Percentiles rank a stretch among this genome's conserved stretches.
Conservation (phyloP, 2,113 vertebrate genomes). For the Passer domesticus region DNA sequence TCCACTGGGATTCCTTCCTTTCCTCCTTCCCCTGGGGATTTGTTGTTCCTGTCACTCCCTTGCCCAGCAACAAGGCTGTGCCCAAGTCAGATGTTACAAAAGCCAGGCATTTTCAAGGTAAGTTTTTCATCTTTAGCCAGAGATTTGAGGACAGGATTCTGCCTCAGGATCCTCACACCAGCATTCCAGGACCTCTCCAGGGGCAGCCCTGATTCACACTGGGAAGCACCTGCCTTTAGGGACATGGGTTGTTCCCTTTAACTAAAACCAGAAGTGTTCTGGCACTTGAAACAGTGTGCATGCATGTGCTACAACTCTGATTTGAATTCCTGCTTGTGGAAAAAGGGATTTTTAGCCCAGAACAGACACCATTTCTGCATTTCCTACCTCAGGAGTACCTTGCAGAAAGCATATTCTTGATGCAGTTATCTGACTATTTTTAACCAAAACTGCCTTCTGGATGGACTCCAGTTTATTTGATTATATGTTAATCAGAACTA, state of each 20-base stretch:
- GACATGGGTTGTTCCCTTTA: neutral
- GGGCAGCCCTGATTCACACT: neutral
- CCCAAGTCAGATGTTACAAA: neutral
- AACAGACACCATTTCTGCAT: neutral
- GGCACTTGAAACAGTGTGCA: neutral
- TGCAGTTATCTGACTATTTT: neutral
- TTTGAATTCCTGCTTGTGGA: neutral
- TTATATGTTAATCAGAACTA: neutral
- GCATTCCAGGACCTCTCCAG: neutral
- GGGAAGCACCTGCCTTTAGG: neutral
- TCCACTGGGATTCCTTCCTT: too few relatives aligned
- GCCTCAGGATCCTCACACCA: neutral
- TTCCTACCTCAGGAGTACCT: neutral
- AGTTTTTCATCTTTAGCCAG: neutral
- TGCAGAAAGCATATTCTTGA: neutral
- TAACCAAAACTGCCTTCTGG: neutral
- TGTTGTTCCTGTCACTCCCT: neutral
- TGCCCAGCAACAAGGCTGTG: neutral
- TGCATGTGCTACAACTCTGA: neutral
- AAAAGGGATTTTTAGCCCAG: neutral
- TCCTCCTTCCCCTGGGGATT: neutral
- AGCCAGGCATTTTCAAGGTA: neutral
- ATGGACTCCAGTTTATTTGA: neutral
- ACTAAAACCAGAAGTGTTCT: neutral
- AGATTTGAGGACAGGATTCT: neutral